Percentiles rank a stretch among this genome's conserved stretches.
These are phyloP conservation scores for Lepidurus apus DNA, from an alignment of 1,140 invertebrate species.

Conservation along the genomic window DNA sequence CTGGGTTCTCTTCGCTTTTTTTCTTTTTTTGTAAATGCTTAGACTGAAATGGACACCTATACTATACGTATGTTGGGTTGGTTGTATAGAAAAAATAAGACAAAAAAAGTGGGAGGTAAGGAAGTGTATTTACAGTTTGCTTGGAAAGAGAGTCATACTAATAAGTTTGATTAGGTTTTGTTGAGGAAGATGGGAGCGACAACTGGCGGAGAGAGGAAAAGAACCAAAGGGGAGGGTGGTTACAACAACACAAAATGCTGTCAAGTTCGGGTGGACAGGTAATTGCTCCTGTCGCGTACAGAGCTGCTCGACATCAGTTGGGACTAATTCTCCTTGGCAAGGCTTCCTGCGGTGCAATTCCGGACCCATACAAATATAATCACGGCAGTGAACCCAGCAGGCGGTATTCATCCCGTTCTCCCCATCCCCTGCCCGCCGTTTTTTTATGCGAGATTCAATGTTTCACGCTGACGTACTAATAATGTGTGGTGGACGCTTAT, in stretches of 20 bases:
- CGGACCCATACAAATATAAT: slow-evolving; percentile 19
- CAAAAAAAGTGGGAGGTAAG: neutral
- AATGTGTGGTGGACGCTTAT: neutral
- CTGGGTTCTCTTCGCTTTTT: neutral
- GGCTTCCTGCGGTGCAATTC: slow-evolving; percentile 20
- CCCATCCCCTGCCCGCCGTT: neutral
- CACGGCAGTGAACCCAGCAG: slow-evolving; percentile 20
- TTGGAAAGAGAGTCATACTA: slow-evolving; percentile 1
- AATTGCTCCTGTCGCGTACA: slow-evolving; percentile 21
- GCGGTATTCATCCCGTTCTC: slow-evolving; percentile 6
- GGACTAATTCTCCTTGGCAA: slow-evolving; percentile 21
- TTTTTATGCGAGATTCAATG: neutral
- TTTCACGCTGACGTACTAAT: slow-evolving; percentile 15
- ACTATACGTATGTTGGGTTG: neutral
- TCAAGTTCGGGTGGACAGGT: slow-evolving; percentile 20
- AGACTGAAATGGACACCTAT: neutral
- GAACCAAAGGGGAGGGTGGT: neutral
- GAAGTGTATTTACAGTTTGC: neutral
- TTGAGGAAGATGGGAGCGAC: neutral
- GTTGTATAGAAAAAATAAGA: neutral
- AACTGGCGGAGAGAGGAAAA: neutral
- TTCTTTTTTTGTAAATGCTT: neutral
- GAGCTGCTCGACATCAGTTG: slow-evolving; percentile 20
- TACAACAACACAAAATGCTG: slow-evolving; percentile 19
- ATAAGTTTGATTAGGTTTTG: slow-evolving; percentile 10